Evolutionary conservation across 2,113 vertebrate species (phyloP), one percentile per base, ranked within the genome.

Genomic region (Neodon shergylaensis): DNA sequence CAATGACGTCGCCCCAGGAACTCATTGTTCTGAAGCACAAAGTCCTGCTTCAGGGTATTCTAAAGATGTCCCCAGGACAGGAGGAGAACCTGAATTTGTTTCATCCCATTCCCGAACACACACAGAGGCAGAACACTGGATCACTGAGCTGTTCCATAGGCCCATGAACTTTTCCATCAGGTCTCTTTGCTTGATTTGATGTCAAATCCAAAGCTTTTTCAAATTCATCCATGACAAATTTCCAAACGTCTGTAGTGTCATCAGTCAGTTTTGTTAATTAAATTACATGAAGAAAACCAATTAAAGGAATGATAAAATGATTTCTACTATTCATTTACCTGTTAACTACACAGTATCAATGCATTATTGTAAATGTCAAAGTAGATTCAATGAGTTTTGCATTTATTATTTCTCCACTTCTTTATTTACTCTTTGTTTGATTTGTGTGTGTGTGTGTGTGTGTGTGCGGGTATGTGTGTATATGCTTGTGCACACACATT

Each of bases 251-350:
- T 90, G 0, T 42, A 87, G 16, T 77, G 14, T 17, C 19, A 90
- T 36, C 78, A 88, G 70, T 93, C 85, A 83, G 49, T 8, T 96
- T 96, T 94, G 33, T 58, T 92, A 73, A 86, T 79, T 94, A 97
- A 90, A 61, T 95, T 85, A 54, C 47, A 52, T 92, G 22, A 85
- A 94, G 70, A 84, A 84, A 63, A 5, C 26, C 42, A 31, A 54
- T 79, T 54, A n/a, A 96, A 96, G 88, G 17, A 44, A 8, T 82
- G 24, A 86, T 85, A 79, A 96, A 88, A 81, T 96, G 26, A 95
- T 91, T 79, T 49, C 9, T 39, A 7, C 4, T 92, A 42, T 22
- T 28, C 24, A 58, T 54, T 58, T 54, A 79, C 17, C 39, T 95
- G 14, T 44, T 52, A 68, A 88, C 52, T 94, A 17, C 72, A 68